Evolutionary conservation across 1,140 invertebrate species (phyloP).

Genomic region (Drosophila pachea): DNA sequence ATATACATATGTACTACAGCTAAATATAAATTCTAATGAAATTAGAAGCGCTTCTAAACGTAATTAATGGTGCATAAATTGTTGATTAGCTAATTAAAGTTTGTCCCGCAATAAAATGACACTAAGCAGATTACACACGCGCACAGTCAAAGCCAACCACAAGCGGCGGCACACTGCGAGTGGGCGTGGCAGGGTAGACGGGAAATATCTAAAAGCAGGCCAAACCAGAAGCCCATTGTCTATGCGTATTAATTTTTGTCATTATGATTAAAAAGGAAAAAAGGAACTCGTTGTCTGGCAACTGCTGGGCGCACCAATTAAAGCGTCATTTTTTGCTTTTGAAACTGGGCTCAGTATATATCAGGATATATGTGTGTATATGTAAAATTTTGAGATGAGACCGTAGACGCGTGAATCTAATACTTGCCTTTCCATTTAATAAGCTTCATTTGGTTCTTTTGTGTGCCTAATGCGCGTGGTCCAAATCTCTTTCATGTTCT

Average conservation of each 20-base stretch:
- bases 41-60: constrained; percentile 26
- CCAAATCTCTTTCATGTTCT: constrained; percentile 64
- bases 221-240: constrained; percentile 30
- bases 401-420: constrained; percentile 34
- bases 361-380: neutral
- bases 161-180: neutral
- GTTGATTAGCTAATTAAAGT: constrained; percentile 56
- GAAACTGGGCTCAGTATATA: constrained; percentile 16
- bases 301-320: constrained; percentile 22
- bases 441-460: constrained; percentile 53
- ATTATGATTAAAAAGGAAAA: constrained; percentile 44
- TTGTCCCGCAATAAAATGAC: constrained; percentile 39
- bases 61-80: constrained; percentile 58
- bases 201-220: neutral
- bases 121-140: constrained; percentile 51
- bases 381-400: constrained; percentile 6
- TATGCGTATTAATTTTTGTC: constrained; percentile 47
- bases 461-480: constrained; percentile 13
- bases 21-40: constrained; percentile 1
- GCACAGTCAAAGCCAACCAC: neutral
- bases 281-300: constrained; percentile 10
- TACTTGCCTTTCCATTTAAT: constrained; percentile 45
- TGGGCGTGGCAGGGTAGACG: neutral
- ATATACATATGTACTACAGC: neutral
- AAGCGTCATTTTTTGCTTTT: constrained; percentile 12